Percentiles rank a stretch among this genome's conserved stretches.
Conservation (phyloP, 2,113 vertebrate species). For the Heterotilapia buettikoferi region DNA sequence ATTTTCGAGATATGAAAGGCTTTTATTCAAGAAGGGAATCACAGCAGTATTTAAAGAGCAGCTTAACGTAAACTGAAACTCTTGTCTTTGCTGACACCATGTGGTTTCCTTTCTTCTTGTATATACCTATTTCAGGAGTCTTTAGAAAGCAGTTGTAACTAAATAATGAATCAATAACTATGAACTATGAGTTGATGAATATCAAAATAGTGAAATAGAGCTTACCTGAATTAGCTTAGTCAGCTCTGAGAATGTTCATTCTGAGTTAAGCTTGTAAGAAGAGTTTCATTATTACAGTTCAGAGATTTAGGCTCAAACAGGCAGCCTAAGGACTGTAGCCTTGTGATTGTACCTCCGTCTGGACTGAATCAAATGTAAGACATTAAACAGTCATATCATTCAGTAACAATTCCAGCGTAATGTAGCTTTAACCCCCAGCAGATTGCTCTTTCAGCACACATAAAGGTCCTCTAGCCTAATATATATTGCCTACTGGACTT, state of each 20-base stretch:
- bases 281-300: neutral
- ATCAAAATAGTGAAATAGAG: neutral
- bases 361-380: neutral
- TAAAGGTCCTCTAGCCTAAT: neutral
- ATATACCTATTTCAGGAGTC: neutral
- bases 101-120: neutral
- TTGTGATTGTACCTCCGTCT: neutral
- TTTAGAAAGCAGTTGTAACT: neutral
- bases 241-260: neutral
- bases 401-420: neutral
- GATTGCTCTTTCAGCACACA: neutral
- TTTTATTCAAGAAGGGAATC: neutral
- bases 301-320: neutral
- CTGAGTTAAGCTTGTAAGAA: neutral
- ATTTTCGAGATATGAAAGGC: neutral
- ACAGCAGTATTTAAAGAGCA: neutral
- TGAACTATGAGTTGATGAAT: neutral
- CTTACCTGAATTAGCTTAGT: neutral
- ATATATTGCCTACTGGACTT: neutral
- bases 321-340: neutral
- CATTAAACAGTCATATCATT: neutral
- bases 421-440: neutral
- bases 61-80: neutral
- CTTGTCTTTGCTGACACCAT: neutral
- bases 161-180: neutral